Percentiles rank a stretch among this genome's conserved stretches.
phyloP scores from a whole-genome alignment of 2,888 invertebrate genomes.

The Eretmocerus hayati region DNA sequence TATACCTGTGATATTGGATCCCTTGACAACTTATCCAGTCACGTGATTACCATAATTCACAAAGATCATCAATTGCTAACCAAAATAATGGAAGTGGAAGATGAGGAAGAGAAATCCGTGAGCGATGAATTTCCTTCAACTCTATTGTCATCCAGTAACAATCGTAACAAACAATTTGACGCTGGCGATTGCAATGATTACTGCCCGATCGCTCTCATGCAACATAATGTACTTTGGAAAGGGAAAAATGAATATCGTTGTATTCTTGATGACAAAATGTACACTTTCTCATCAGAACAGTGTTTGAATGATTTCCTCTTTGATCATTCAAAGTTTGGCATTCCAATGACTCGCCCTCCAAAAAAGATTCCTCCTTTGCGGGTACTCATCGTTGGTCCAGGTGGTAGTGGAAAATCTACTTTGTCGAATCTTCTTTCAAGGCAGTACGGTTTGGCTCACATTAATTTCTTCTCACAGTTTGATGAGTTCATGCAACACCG shows the following conservation, averaged over 20 bases:
- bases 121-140: conserved; percentile 17
- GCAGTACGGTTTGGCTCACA: conserved; percentile 52
- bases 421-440: conserved; percentile 50
- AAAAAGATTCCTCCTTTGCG: conserved; percentile 50
- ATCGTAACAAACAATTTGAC: conserved; percentile 25
- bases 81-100: conserved; percentile 32
- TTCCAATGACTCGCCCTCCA: conserved; percentile 46
- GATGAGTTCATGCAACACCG: conserved; percentile 24
- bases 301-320: conserved; percentile 50
- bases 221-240: conserved; percentile 54
- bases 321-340: conserved; percentile 48
- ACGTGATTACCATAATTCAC: conserved; percentile 29
- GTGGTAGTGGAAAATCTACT: conserved; percentile 52
- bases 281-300: conserved; percentile 51
- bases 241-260: conserved; percentile 54
- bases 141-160: neutral
- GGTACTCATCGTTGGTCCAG: conserved; percentile 54
- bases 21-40: conserved; percentile 32
- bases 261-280: conserved; percentile 51
- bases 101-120: conserved; percentile 40
- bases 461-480: conserved; percentile 47
- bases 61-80: neutral
- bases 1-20: conserved; percentile 30
- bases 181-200: conserved; percentile 56
- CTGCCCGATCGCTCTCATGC: conserved; percentile 57